Evolutionary conservation across 1,140 invertebrate genomes (phyloP).

Genomic region (Luehdorfia chinensis): DNA sequence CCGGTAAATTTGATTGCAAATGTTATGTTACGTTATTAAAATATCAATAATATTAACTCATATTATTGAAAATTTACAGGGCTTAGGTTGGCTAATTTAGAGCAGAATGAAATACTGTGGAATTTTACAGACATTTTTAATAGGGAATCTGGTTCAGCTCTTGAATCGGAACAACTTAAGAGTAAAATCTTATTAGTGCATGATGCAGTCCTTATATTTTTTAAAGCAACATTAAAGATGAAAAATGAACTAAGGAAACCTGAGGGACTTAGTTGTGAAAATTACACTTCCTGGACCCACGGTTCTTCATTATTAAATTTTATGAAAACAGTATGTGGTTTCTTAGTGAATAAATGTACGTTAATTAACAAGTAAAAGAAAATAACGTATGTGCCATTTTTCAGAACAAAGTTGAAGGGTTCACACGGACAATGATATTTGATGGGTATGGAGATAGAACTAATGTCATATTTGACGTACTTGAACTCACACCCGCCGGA

Average conservation of each 20-base stretch:
- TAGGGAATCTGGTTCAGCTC: slow-evolving; percentile 28
- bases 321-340: slow-evolving; percentile 57
- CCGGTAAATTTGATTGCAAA: slow-evolving; percentile 64
- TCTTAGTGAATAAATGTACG: neutral
- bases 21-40: too few species aligned
- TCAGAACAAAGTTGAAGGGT: slow-evolving; percentile 79
- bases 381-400: slow-evolving; percentile 21
- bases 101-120: slow-evolving; percentile 34
- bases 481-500: slow-evolving; percentile 84
- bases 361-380: slow-evolving; percentile 16
- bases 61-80: slow-evolving; percentile 32
- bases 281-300: slow-evolving; percentile 46
- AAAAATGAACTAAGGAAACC: slow-evolving; percentile 19
- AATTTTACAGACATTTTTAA: slow-evolving; percentile 40
- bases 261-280: slow-evolving; percentile 37
- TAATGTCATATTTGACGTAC: slow-evolving; percentile 87
- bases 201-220: slow-evolving; percentile 51
- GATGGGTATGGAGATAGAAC: slow-evolving; percentile 89
- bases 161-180: slow-evolving; percentile 40
- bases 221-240: slow-evolving; percentile 42
- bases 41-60: too few species aligned
- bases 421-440: slow-evolving; percentile 90
- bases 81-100: slow-evolving; percentile 44
- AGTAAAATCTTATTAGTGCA: slow-evolving; percentile 49
- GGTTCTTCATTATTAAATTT: slow-evolving; percentile 60